A percentile compares a stretch with the other conserved stretches of the same genome.
Conservation (phyloP, 2,113 vertebrate genomes). For the Xerus inauris region DNA sequence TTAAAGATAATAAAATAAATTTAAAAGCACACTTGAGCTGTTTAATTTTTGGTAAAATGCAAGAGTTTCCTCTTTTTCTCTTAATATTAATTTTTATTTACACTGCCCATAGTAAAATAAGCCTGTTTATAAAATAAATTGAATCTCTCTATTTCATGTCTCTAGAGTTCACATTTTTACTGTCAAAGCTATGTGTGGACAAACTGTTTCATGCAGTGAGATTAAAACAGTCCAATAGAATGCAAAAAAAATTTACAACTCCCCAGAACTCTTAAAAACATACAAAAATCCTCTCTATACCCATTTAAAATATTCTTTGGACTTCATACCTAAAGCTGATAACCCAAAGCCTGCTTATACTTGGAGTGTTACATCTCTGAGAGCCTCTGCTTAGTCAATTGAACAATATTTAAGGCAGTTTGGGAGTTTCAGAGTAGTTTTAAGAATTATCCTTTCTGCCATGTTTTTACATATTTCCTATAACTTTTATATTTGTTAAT, state of each 20-base stretch:
- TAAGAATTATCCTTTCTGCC: not conserved
- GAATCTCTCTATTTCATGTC: not conserved
- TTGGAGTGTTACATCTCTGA: not conserved
- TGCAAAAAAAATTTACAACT: not conserved
- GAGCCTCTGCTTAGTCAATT: not conserved
- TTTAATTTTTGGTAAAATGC: constrained; percentile 48
- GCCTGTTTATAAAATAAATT: not conserved
- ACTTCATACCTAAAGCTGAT: not conserved
- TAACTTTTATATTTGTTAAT: not conserved
- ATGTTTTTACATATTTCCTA: constrained; percentile 9
- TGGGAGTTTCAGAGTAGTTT: not conserved
- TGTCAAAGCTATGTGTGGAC: not conserved
- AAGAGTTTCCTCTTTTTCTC: no score
- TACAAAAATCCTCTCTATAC: not conserved
- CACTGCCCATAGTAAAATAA: not conserved
- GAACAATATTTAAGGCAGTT: not conserved
- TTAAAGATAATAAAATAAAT: constrained; percentile 85
- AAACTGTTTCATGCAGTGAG: not conserved
- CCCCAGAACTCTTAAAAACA: not conserved
- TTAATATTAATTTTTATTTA: no score
- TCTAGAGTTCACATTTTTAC: constrained; percentile 42
- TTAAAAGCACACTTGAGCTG: constrained; percentile 51
- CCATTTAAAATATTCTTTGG: not conserved
- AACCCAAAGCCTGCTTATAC: not conserved
- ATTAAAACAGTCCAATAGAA: not conserved